Evolutionary conservation across 2,797 vertebrate species (phyloP), one percentile per base, ranked within the genome.

Genomic region (Gastrophryne carolinensis): DNA sequence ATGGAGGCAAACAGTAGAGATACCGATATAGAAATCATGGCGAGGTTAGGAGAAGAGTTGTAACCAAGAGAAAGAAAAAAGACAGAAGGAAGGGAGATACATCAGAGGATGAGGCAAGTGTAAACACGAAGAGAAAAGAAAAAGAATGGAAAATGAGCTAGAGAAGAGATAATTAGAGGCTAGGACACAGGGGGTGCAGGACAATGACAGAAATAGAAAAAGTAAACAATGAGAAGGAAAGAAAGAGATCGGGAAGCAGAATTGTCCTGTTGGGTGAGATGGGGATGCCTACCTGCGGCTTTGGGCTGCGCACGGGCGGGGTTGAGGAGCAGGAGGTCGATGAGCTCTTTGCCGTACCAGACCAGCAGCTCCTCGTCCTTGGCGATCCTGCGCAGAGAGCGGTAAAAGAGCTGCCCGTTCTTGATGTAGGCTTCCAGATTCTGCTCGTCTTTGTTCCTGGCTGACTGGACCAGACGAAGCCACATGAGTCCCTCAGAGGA

Each of bases 381-480:
- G 89, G 95, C 94, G 56, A 98, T 95, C 80, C 95, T 93, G 66
- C 95, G 92, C 21, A 97, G 92, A 4, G 96, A 98, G 80, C 97
- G 93, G 82, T 98, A 98, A 75, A 98, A 94, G 74, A 98, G 90
- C 88, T 98, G 97, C 13, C 96, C 95, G 50, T 94, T 98, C 87
- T 98, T 98, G 73, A 98, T 94, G 72, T 98, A 98, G 81, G 96
- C 97, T 88, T 98, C 97, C 47, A 98, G 90, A 84, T 98, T 98
- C 87, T 98, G 96, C 67, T 98, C 97, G 52, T 98, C 95, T 60
- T 91, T 92, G 86, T 98, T 96, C 80, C 96, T 87, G 8, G 97
- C 94, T 0, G 96, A 98, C 80, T 98, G 97, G 80, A 98, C 96
- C 75, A 98, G 86, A 58, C 97, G 90, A 39, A 98, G 90, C 96